Percentiles rank a stretch among this genome's conserved stretches.
Conservation (phyloP, 2,113 vertebrate genomes). For the Xyliphius kryptos region DNA sequence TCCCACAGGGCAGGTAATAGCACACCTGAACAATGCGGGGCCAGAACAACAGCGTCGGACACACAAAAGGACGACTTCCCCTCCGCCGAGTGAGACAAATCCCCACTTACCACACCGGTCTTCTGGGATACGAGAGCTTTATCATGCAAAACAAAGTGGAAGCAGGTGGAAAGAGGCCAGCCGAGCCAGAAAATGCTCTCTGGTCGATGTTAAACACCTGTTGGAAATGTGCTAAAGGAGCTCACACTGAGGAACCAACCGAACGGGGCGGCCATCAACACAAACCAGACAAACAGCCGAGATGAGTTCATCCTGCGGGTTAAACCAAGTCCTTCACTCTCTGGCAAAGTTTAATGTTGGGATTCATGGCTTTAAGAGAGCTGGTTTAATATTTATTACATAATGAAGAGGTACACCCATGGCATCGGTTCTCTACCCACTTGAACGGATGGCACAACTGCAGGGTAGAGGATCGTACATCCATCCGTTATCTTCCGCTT, state of each 20-base stretch:
- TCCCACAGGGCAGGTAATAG: constrained; percentile 51
- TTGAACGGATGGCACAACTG: too few species aligned
- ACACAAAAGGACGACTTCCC: constrained; percentile 39
- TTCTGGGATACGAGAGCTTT: constrained; percentile 8
- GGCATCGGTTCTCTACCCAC: too few species aligned
- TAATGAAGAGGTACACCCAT: too few species aligned
- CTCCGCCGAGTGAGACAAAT: constrained; percentile 30
- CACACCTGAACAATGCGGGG: constrained; percentile 48
- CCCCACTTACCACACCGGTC: not conserved
- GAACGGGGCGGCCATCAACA: not conserved
- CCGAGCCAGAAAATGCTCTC: constrained; percentile 8
- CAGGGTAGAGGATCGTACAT: too few species aligned
- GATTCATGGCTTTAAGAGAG: too few species aligned
- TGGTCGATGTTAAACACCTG: not conserved
- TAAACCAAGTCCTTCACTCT: too few species aligned
- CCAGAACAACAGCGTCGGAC: constrained; percentile 11
- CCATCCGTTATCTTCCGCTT: too few species aligned
- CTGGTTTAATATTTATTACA: too few species aligned
- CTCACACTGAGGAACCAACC: not conserved
- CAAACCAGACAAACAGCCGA: too few species aligned
- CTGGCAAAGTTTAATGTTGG: too few species aligned
- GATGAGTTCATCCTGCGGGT: too few species aligned
- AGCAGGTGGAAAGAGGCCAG: not conserved
- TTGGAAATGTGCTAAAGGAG: not conserved
- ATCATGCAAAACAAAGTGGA: constrained; percentile 15